Base-by-base conservation (phyloP, 1,140 invertebrate genomes). In the Hylaeus anthracinus region DNA sequence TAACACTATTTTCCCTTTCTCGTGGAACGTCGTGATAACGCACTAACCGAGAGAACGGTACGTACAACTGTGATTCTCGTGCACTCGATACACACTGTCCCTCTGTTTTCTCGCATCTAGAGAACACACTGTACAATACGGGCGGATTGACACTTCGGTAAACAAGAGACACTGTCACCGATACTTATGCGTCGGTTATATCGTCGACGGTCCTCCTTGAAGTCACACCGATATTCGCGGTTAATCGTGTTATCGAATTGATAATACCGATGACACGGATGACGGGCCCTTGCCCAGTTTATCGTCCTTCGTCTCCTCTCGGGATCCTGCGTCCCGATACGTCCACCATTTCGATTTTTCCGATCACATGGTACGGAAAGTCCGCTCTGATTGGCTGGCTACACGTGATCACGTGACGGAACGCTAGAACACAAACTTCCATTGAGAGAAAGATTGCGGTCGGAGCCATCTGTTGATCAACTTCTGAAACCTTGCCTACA, bases 301-400 rank as follows among this genome's bases (percentile, higher is more conserved):
- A 90, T 91, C 90, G 90, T 91, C 90, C 91, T 92, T 91, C 90
- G 89, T 91, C 89, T 90, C 84, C 84, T 87, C 84, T 88, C 90
- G 89, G 88, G 90, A 91, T 91, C 90, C 90, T 92, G 90, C 90
- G 89, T 91, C 91, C 90, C 91, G 87, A 92, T 92, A 92, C 90
- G 90, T 91, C 91, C 91, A 88, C 91, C 91, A 92, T 92, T 92
- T 92, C 91, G 90, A 92, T 91, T 91, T 92, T 92, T 88, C 69
- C 83, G 85, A 77, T 92, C 91, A 92, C 91, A 90, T 92, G 91
- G 83, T 80, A 72, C 26, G 51, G 61, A 72, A 43, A 26, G 60
- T 41, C 51, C 37, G 3, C 9, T 51, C 41, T 51, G 69, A 87
- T 84, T 87, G 84, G 86, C 64, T 55, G 58, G 37, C 39, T 48